phyloP scores from a whole-genome alignment of 2,113 vertebrate genomes.

The Suncus etruscus region DNA sequence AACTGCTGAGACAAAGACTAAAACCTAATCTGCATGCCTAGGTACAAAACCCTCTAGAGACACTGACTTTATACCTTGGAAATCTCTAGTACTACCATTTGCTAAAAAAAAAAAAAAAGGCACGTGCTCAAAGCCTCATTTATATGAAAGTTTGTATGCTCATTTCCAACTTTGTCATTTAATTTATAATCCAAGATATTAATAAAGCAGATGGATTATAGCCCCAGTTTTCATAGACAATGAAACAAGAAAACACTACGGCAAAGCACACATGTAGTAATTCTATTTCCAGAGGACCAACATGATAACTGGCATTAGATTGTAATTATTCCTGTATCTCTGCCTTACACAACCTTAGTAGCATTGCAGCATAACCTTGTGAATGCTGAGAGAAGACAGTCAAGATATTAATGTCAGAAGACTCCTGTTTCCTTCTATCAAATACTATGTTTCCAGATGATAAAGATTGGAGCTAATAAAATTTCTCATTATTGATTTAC shows the following conservation, averaged over 20 bases:
- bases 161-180: conserved; percentile 49
- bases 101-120: conserved; percentile 65
- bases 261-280: background rate
- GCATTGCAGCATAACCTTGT: background rate
- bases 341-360: background rate
- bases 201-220: conserved; percentile 64
- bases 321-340: background rate
- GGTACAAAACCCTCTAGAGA: background rate
- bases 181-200: conserved; percentile 37
- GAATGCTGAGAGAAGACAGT: accelerated
- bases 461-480: background rate
- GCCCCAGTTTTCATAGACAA: conserved; percentile 28
- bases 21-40: conserved; percentile 6
- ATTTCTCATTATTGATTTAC: background rate
- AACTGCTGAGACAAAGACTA: background rate
- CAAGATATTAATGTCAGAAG: background rate
- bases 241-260: conserved; percentile 46
- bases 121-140: accelerated
- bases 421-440: background rate
- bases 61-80: background rate
- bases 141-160: conserved; percentile 10
- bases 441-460: conserved; percentile 28
- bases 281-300: conserved; percentile 27
- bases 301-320: background rate
- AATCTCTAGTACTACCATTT: conserved; percentile 35